Evolutionary conservation across 2,113 vertebrate species (phyloP), one percentile per base, ranked within the genome.

Genomic region (Pomatostomus ruficeps): DNA sequence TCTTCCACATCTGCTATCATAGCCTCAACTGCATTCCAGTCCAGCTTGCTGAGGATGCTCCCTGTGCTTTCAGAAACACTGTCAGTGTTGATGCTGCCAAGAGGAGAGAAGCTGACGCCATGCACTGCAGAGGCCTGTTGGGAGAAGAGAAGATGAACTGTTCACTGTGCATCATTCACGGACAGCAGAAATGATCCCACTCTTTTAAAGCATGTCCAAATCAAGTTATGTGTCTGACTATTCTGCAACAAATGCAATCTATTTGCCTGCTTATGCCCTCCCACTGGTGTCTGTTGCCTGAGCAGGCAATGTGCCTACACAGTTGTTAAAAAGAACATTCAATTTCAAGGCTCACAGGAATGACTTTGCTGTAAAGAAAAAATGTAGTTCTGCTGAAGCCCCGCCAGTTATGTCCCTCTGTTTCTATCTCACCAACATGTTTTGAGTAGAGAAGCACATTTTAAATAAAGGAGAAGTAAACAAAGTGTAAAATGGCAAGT

Each of bases 1-100:
- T 93, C 93, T 42, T 98, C 98, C 62, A 98, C 97, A 18, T 93
- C 92, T 61, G 98, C 98, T 49, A 98, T 98, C 97, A 99, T 97
- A 54, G 98, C 98, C 46, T 99, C 99, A 10, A 99, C 72, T 17
- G 98, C 98, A 6, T 91, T 97, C 99, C 99, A 99, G 97, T 99
- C 99, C 24, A 99, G 97, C 87, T 98, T 98, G 97, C 99, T 99
- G 72, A 99, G 98, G 91, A 97, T 96, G 89, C 98, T 99, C 83
- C 98, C 97, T 0, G 97, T 98, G 88, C 98, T 98, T 61, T 97
- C 98, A 57, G 99, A 99, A 24, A 97, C 36, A 22, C 86, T 94
- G 33, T 99, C 98, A 10, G 90, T 12, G 72, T 95, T 95, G 4
- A 84, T 72, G 66, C 52, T 14, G 31, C 72, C n/a, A 0, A 45